These are phyloP conservation scores for Caenorhabditis briggsae DNA, from an alignment of 1,140 invertebrate genomes.

Conservation along the genomic window DNA sequence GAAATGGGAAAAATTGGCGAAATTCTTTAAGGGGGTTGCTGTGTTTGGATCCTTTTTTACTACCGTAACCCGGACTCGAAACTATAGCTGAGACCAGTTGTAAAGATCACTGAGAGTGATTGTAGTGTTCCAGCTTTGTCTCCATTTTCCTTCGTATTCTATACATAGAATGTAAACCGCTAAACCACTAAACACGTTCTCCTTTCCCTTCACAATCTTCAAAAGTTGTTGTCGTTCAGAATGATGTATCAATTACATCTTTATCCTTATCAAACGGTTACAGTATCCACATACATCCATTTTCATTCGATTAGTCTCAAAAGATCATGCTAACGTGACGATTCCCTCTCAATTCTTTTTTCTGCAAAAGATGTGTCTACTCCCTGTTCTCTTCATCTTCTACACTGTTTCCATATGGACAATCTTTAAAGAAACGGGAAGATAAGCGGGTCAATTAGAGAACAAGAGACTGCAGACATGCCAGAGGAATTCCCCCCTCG, in stretches of 20 bases:
- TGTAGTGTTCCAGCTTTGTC: background rate
- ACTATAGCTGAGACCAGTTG: no score
- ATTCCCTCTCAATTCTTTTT: conserved; percentile 17
- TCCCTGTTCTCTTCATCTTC: background rate
- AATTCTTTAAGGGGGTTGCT: no score
- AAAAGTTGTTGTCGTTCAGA: background rate
- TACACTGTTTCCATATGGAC: background rate
- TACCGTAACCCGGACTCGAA: no score
- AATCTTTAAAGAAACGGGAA: conserved; percentile 42
- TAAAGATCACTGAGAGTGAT: no score
- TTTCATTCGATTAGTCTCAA: background rate
- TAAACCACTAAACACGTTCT: no score
- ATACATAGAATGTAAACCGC: no score
- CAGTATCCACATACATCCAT: conserved; percentile 8
- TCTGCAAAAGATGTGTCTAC: conserved; percentile 14
- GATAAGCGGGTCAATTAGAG: conserved; percentile 52
- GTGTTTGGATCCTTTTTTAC: no score
- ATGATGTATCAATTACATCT: background rate
- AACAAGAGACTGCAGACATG: conserved; percentile 30
- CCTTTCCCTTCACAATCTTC: background rate
- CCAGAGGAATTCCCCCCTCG: conserved; percentile 29
- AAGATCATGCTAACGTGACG: conserved; percentile 29
- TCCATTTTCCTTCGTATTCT: no score
- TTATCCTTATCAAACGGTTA: conserved; percentile 11
- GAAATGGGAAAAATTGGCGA: no score